Percentiles rank a stretch among this genome's conserved stretches.
These are phyloP conservation scores for Mormyrus proboscirostris DNA, from an alignment of 2,797 vertebrate genomes.

Conservation along the genomic window DNA sequence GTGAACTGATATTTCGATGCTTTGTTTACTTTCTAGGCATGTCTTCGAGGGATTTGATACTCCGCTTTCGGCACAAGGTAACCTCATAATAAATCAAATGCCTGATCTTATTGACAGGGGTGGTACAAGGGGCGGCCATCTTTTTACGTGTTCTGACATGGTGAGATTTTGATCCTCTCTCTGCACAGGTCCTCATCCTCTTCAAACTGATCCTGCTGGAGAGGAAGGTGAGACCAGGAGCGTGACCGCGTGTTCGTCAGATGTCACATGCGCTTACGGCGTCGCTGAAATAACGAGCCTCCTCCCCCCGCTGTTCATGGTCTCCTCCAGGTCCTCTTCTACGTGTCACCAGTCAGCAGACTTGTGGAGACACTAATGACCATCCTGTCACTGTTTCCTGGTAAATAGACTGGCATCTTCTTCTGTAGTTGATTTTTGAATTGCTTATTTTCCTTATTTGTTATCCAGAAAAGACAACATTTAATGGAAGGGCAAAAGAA, in stretches of 20 bases:
- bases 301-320: neutral
- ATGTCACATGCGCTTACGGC: neutral
- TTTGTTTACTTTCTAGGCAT: constrained; percentile 63
- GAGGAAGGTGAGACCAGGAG: constrained; percentile 73
- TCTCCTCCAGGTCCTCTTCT: constrained; percentile 80
- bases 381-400: constrained; percentile 88
- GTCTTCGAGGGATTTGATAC: constrained; percentile 92
- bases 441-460: neutral
- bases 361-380: constrained; percentile 91
- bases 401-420: constrained; percentile 57
- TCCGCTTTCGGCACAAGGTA: constrained; percentile 96
- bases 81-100: neutral
- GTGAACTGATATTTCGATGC: neutral
- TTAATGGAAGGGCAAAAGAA: neutral
- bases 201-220: constrained; percentile 95
- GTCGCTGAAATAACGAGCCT: neutral
- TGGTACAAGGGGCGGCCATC: neutral
- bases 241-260: neutral
- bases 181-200: constrained; percentile 78
- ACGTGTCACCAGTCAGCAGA: constrained; percentile 86
- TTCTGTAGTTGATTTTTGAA: neutral
- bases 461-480: neutral
- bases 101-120: neutral
- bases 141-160: neutral
- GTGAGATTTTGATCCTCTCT: neutral